Conservation (phyloP, 2,888 invertebrate species). For the Pteria penguin region DNA sequence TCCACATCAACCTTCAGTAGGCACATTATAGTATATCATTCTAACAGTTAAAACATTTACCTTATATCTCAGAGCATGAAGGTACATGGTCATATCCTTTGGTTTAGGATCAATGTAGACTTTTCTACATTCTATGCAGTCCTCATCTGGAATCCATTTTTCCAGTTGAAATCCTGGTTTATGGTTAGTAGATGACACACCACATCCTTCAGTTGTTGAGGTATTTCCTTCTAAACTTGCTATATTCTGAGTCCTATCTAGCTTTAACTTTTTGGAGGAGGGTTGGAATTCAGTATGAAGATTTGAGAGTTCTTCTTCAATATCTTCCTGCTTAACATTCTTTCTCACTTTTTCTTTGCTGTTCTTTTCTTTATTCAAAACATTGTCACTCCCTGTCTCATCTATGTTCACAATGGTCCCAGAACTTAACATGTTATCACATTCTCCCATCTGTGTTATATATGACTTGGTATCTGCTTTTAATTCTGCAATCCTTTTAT, state of each 20-base stretch:
- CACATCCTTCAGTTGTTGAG: too few relatives aligned
- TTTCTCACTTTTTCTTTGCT: too few relatives aligned
- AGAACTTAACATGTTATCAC: too few relatives aligned
- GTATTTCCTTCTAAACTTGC: neutral
- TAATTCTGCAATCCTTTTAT: conserved; percentile 47
- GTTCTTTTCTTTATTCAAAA: neutral
- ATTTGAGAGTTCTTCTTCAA: neutral
- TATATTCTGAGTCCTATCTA: neutral
- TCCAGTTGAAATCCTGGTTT: conserved; percentile 54
- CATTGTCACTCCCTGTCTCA: neutral
- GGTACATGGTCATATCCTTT: conserved; percentile 95
- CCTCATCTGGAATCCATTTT: conserved; percentile 85
- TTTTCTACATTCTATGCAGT: conserved; percentile 96
- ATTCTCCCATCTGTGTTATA: neutral
- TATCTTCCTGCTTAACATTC: too few relatives aligned
- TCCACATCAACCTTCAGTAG: too few relatives aligned
- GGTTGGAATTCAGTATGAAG: conserved; percentile 1
- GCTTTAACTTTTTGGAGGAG: conserved; percentile 24
- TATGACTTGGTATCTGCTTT: conserved; percentile 17
- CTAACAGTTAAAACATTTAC: conserved; percentile 37
- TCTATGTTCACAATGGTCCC: neutral
- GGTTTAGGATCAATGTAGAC: conserved; percentile 94
- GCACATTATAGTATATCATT: neutral
- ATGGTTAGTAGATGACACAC: neutral
- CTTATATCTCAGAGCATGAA: conserved; percentile 86